A percentile compares a stretch with the other conserved stretches of the same genome.
These are phyloP conservation scores for Orgyia antiqua DNA, from an alignment of 2,888 invertebrate species.

Conservation along the genomic window DNA sequence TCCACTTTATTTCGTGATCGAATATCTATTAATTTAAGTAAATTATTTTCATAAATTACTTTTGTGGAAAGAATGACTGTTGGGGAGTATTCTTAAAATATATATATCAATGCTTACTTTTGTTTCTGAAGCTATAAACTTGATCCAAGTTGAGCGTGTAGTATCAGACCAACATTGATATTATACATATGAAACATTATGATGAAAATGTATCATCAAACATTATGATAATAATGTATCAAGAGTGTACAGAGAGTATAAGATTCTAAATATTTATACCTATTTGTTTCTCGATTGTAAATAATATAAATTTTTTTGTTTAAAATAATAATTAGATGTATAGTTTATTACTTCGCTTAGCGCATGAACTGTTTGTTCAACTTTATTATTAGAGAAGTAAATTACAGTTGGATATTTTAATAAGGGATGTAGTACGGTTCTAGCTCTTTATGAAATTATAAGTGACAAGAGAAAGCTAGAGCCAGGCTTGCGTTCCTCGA, in stretches of 20 bases:
- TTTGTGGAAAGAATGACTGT: no score
- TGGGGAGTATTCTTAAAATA: no score
- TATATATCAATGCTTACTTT: no score
- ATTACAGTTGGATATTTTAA: not conserved
- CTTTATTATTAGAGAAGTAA: not conserved
- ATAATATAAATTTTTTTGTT: slow-evolving; percentile 48
- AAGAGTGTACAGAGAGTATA: slow-evolving; percentile 66
- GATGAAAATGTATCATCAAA: slow-evolving; percentile 20
- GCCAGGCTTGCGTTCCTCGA: no score
- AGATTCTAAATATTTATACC: slow-evolving; percentile 63
- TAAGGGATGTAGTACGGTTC: slow-evolving; percentile 1
- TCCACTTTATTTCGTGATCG: no score
- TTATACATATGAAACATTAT: no score
- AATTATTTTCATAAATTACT: no score
- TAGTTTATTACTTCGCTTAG: slow-evolving; percentile 34
- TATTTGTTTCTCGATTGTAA: slow-evolving; percentile 49
- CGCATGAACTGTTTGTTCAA: slow-evolving; percentile 12
- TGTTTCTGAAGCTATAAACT: no score
- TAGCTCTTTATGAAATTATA: not conserved
- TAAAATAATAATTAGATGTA: slow-evolving; percentile 36
- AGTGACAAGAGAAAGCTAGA: no score
- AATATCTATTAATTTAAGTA: no score
- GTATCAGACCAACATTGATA: no score
- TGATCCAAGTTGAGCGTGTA: no score
- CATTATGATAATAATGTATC: slow-evolving; percentile 44